Conservation (phyloP, 2,113 vertebrate genomes). For the Aythya baeri region DNA sequence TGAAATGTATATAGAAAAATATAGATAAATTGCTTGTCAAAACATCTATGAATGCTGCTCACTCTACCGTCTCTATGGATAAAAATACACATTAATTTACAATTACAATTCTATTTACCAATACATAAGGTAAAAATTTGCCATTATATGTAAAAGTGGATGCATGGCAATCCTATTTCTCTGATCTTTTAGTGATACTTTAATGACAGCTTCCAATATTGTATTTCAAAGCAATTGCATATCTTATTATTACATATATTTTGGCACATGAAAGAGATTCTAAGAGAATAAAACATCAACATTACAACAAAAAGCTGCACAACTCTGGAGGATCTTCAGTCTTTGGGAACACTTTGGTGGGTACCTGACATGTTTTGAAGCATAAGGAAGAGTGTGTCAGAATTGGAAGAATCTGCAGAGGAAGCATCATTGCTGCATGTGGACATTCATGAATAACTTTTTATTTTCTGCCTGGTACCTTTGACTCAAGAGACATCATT, state of each 20-base stretch:
- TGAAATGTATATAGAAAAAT: not conserved
- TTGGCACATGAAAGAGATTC: not conserved
- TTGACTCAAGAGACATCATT: not conserved
- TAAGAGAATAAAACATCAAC: not conserved
- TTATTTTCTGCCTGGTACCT: not conserved
- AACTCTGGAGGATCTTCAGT: not conserved
- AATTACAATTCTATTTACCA: not conserved
- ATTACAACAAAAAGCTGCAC: not conserved
- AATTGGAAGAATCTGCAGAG: not conserved
- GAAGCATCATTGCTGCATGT: not conserved
- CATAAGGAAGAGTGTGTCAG: not conserved
- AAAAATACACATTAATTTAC: not conserved
- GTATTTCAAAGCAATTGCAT: not conserved
- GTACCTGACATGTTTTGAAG: not conserved
- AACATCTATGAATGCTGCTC: not conserved
- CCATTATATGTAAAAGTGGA: not conserved
- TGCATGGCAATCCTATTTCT: not conserved
- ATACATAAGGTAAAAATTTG: not conserved
- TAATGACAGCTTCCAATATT: not conserved
- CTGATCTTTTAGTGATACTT: not conserved
- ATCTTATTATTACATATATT: not conserved
- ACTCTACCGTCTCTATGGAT: not conserved
- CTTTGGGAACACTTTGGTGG: not conserved
- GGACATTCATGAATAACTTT: accelerated
- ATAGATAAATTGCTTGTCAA: not conserved